Evolutionary conservation across 2,888 invertebrate species (phyloP).

Genomic region (Melanophora roralis): DNA sequence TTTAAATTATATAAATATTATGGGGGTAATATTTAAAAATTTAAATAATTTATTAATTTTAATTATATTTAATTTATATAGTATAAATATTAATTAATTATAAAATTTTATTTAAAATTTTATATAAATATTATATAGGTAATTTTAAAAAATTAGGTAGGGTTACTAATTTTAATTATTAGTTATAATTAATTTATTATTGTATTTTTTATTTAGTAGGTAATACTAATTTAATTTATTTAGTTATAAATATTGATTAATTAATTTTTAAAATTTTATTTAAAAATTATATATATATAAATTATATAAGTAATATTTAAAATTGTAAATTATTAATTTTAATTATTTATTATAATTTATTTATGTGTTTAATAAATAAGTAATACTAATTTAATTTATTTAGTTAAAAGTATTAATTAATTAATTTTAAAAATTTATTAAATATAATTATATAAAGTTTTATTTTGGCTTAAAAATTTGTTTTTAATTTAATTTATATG

Average conservation of each 20-base stretch:
- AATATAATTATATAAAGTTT: constrained; percentile 76
- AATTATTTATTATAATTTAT: neutral
- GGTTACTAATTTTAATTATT: too few species aligned
- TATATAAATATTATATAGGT: neutral
- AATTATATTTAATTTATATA: constrained; percentile 9
- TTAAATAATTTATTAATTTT: constrained; percentile 38
- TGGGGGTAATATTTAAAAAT: neutral
- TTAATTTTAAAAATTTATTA: constrained; percentile 70
- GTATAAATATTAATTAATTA: neutral
- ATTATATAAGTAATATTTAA: too few species aligned
- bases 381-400: constrained; percentile 46
- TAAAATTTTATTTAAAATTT: constrained; percentile 28
- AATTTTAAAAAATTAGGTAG: too few species aligned
- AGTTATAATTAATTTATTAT: too few species aligned
- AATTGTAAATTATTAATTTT: too few species aligned
- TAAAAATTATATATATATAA: neutral
- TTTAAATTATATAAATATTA: neutral
- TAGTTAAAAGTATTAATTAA: constrained; percentile 62
- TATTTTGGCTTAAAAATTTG: constrained; percentile 78
- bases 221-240: too few species aligned
- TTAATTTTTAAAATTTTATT: too few species aligned
- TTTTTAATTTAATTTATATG: constrained; percentile 80
- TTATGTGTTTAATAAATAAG: too few species aligned
- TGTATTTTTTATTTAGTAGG: too few species aligned
- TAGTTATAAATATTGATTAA: too few species aligned